Evolutionary conservation across 2,113 vertebrate species (phyloP).

Genomic region (Mohoua ochrocephala): DNA sequence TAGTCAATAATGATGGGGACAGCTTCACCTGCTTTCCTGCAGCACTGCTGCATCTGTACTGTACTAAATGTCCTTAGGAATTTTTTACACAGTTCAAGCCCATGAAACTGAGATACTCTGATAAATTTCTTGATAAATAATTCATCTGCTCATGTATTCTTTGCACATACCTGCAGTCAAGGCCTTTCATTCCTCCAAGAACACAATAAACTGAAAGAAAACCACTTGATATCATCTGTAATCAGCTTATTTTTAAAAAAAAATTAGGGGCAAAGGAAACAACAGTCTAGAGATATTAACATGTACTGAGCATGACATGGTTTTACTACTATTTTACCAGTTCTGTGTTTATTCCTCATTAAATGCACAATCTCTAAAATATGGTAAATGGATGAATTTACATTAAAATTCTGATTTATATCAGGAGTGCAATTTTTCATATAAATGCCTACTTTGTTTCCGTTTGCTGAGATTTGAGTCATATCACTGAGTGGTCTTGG

Average conservation of each 20-base stretch:
- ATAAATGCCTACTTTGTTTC: background rate
- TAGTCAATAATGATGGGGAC: background rate
- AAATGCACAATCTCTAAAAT: background rate
- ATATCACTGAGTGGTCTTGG: background rate
- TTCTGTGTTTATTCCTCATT: background rate
- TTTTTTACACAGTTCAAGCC: background rate
- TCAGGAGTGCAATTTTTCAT: background rate
- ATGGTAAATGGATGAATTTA: background rate
- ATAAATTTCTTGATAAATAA: slow-evolving; percentile 20
- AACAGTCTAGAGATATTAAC: background rate
- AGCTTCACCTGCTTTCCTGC: background rate
- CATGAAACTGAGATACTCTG: background rate
- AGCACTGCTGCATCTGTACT: background rate
- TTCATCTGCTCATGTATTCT: background rate
- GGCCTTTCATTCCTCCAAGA: background rate
- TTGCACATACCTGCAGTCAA: background rate
- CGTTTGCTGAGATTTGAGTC: background rate
- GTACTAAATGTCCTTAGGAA: background rate
- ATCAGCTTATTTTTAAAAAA: background rate
- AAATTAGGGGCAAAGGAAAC: background rate
- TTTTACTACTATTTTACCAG: background rate
- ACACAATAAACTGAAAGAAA: background rate
- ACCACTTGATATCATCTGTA: background rate
- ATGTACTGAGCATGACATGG: background rate
- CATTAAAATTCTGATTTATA: background rate